Evolutionary conservation across 2,797 vertebrate species (phyloP).

Genomic region (Tenualosa ilisha): DNA sequence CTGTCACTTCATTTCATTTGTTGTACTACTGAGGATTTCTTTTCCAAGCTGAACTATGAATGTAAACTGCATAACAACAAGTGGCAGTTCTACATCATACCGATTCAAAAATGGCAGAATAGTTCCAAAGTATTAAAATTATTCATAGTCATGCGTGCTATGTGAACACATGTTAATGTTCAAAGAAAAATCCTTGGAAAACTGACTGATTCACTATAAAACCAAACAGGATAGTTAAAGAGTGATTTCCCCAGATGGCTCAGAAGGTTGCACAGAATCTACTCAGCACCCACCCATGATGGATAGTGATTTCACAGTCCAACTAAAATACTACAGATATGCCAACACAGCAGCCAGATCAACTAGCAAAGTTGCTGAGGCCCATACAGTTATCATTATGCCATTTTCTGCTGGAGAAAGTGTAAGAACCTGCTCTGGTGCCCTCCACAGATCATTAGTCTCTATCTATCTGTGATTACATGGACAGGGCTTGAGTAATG

Average conservation of each 20-base stretch:
- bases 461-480: slow-evolving; percentile 41
- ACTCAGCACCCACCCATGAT: background rate
- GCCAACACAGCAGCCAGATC: background rate
- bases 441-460: slow-evolving; percentile 44
- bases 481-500: slow-evolving; percentile 42
- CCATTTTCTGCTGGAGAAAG: background rate
- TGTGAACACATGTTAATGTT: background rate
- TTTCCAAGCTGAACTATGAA: background rate
- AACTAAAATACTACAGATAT: background rate
- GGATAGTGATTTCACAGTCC: background rate
- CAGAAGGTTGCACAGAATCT: background rate
- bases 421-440: slow-evolving; percentile 12
- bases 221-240: slow-evolving; percentile 5
- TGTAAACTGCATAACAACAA: background rate
- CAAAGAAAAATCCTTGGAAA: background rate
- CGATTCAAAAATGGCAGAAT: background rate
- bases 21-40: no score
- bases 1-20: background rate
- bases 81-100: background rate
- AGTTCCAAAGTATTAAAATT: background rate
- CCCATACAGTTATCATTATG: background rate
- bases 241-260: background rate
- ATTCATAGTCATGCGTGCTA: background rate
- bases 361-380: background rate
- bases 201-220: background rate